phyloP scores from a whole-genome alignment of 2,888 invertebrate genomes.

The Rhyacophila evoluta region DNA sequence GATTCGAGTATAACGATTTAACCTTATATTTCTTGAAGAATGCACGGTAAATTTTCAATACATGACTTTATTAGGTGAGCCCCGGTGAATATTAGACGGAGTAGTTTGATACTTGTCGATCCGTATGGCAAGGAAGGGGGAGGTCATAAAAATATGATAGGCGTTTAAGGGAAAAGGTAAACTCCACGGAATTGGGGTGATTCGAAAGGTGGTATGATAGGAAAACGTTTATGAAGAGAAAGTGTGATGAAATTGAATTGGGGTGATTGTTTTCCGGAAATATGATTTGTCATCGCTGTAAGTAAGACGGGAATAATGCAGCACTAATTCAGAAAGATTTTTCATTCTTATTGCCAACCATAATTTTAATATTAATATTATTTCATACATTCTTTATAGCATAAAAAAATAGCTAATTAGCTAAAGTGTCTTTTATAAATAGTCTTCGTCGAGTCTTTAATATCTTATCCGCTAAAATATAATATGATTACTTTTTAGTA shows the following conservation, averaged over 20 bases:
- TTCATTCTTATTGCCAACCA: no score
- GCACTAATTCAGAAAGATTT: no score
- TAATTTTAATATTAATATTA: no score
- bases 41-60: conserved; percentile 73
- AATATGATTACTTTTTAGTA: no score
- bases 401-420: no score
- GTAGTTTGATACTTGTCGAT: conserved; percentile 23
- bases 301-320: neutral
- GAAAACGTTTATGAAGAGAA: conserved; percentile 40
- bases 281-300: neutral
- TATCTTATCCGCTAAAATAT: no score
- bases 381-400: no score
- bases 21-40: conserved; percentile 70
- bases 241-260: conserved; percentile 38
- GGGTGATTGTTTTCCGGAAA: conserved; percentile 24
- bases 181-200: conserved; percentile 23
- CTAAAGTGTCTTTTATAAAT: no score
- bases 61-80: conserved; percentile 68
- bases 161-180: conserved; percentile 48
- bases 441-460: no score
- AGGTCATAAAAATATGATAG: conserved; percentile 53
- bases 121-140: conserved; percentile 38
- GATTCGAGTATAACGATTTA: conserved; percentile 56
- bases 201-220: conserved; percentile 43
- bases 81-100: conserved; percentile 58